Conservation (phyloP, 2,113 vertebrate species). For the Brachypteracias leptosomus region DNA sequence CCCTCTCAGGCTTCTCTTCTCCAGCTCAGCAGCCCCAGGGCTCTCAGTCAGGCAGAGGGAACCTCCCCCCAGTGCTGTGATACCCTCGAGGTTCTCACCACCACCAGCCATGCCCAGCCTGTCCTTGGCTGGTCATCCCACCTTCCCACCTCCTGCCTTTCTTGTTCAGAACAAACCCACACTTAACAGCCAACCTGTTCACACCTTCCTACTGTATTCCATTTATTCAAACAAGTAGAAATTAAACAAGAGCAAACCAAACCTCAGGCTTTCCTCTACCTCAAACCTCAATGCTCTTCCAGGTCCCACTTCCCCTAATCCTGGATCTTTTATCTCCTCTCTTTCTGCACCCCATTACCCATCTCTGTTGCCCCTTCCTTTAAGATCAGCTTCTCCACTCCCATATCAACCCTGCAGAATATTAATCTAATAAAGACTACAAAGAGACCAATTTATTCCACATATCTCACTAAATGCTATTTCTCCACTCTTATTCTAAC, state of each 20-base stretch:
- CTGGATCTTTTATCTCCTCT: background rate
- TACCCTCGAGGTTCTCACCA: background rate
- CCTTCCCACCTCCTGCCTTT: background rate
- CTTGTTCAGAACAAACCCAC: background rate
- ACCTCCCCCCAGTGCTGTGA: background rate
- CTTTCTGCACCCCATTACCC: background rate
- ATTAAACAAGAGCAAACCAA: background rate
- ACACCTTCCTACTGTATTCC: background rate
- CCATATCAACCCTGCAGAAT: background rate
- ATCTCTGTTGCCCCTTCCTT: background rate
- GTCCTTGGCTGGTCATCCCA: accelerated
- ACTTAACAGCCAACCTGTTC: background rate
- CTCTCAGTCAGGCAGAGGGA: no score
- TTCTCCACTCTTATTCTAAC: background rate
- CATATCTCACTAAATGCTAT: background rate
- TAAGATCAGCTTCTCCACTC: background rate
- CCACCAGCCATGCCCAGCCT: background rate
- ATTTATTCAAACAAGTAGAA: background rate
- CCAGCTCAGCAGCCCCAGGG: no score
- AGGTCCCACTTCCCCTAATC: no score
- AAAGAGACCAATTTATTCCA: background rate
- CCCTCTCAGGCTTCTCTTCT: no score
- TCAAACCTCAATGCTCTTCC: background rate
- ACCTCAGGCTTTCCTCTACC: background rate
- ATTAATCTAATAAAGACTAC: background rate